Percentiles rank a stretch among this genome's conserved stretches.
Conservation (phyloP, 2,797 vertebrate species). For the Sebastes ruberrimus region DNA sequence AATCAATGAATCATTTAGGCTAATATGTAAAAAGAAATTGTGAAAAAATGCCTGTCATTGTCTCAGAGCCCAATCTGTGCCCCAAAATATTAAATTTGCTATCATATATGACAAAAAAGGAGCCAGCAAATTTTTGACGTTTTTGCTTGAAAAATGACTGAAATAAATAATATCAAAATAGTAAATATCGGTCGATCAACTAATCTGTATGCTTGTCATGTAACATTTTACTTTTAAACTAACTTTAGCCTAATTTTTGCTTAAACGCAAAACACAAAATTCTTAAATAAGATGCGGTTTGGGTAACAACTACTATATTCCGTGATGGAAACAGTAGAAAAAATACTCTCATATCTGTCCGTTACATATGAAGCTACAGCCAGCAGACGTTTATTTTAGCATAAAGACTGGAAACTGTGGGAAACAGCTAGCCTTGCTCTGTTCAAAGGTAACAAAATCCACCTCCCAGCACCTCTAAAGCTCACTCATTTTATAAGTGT, state of each 20-base stretch:
- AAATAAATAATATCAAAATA: not conserved
- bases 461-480: too few relatives aligned
- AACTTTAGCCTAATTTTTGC: not conserved
- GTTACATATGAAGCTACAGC: not conserved
- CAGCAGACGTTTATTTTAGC: too few relatives aligned
- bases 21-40: not conserved
- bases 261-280: not conserved
- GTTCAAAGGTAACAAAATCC: too few relatives aligned
- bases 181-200: not conserved
- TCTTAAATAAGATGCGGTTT: not conserved
- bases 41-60: not conserved
- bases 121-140: not conserved
- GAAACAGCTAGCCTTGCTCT: too few relatives aligned
- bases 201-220: not conserved
- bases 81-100: not conserved
- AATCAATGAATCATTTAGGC: not conserved
- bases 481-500: not conserved
- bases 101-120: not conserved
- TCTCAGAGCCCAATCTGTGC: too few relatives aligned
- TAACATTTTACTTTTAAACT: not conserved
- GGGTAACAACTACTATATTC: not conserved
- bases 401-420: too few relatives aligned
- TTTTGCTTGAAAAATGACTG: not conserved
- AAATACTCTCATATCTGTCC: not conserved
- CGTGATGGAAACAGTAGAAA: not conserved